Conservation (phyloP, 2,797 vertebrate species). For the Cryptoprocta ferox region DNA sequence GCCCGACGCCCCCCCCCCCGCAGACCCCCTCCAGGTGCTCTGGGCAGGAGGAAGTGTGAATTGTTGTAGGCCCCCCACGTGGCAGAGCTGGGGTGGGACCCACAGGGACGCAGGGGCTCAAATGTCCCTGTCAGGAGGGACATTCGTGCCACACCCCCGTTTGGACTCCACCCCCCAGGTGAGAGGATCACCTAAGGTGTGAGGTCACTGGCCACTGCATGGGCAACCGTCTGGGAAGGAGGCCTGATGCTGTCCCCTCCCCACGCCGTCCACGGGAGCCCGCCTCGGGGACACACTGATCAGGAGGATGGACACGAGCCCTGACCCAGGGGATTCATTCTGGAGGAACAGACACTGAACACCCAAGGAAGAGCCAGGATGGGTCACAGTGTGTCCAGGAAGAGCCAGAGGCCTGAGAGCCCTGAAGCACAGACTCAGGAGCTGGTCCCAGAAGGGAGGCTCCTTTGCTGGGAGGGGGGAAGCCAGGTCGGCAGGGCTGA, state of each 20-base stretch:
- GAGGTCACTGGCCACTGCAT: not conserved
- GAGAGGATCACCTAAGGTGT: not conserved
- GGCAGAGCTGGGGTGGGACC: too few species aligned
- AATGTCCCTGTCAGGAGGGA: not conserved
- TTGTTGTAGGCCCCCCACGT: not conserved
- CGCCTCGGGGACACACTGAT: not conserved
- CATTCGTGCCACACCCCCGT: not conserved
- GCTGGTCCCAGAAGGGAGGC: not conserved
- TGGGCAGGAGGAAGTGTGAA: not conserved
- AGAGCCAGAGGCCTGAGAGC: too few species aligned
- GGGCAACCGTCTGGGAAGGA: not conserved
- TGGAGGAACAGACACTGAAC: not conserved
- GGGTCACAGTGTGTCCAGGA: too few species aligned
- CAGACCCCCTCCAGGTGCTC: not conserved
- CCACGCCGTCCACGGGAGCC: not conserved
- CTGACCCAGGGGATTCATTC: not conserved
- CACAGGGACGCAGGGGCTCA: not conserved
- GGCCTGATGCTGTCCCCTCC: not conserved
- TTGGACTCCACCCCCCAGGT: not conserved
- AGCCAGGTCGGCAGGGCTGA: not conserved
- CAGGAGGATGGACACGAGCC: not conserved
- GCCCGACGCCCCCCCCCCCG: too few species aligned
- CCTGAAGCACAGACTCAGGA: too few species aligned
- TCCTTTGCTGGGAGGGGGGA: not conserved
- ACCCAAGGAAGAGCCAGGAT: too few species aligned